These are phyloP conservation scores for Leptopilina myrica DNA, from an alignment of 2,888 invertebrate species.

Conservation along the genomic window DNA sequence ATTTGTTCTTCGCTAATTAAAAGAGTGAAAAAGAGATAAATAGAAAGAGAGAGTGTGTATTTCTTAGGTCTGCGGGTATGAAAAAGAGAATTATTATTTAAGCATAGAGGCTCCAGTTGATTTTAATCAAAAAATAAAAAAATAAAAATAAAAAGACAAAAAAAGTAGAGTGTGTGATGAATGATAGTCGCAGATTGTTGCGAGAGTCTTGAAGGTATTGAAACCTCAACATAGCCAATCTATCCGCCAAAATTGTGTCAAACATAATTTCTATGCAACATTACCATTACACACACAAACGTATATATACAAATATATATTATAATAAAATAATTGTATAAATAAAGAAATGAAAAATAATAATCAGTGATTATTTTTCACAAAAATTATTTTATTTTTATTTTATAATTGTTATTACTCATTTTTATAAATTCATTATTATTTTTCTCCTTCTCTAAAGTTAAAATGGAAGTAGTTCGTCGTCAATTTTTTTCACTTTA, in stretches of 20 bases:
- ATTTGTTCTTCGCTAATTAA: conserved; percentile 20
- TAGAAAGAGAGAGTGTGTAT: neutral
- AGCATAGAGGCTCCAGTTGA: conserved; percentile 64
- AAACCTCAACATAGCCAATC: conserved; percentile 62
- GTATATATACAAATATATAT: conserved; percentile 62
- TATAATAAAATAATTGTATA: conserved; percentile 70
- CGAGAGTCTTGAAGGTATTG: conserved; percentile 60
- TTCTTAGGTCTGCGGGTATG: conserved; percentile 39
- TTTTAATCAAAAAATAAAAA: conserved; percentile 59
- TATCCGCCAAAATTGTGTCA: conserved; percentile 70
- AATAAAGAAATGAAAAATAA: conserved; percentile 67
- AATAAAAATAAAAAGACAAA: conserved; percentile 3
- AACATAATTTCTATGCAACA: conserved; percentile 69
- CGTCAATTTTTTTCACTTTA: neutral
- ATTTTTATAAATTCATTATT: neutral
- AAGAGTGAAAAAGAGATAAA: neutral
- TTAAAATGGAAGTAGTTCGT: conserved; percentile 10
- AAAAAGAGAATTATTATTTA: conserved; percentile 56
- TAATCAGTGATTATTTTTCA: conserved; percentile 52
- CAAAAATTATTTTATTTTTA: neutral
- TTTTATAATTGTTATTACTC: neutral
- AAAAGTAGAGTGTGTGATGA: conserved; percentile 61
- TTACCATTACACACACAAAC: conserved; percentile 57
- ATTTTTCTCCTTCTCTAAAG: neutral
- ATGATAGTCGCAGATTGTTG: conserved; percentile 61